Evolutionary conservation across 2,113 vertebrate genomes (phyloP), one percentile per base, ranked within the genome.

Genomic region (Dermatemys mawii): DNA sequence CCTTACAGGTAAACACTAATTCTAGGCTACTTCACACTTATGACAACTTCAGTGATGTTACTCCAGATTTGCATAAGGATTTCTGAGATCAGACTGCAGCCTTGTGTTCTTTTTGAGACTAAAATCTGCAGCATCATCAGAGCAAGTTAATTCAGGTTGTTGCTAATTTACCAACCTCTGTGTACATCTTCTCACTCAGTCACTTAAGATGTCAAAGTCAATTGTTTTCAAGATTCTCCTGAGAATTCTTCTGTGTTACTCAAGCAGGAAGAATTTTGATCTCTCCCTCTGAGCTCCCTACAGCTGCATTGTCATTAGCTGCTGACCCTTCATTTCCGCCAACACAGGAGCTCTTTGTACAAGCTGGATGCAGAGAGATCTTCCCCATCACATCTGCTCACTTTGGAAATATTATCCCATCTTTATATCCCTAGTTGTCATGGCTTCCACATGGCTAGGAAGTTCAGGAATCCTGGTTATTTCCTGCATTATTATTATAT

Each of bases 181-280:
- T n/a, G 70, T 96, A 80, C 55, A 8, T 79, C 82, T 87, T 93
- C 78, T 85, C 84, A 35, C 53, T 78, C 29, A 93, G 3, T 93
- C 88, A 92, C 93, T 90, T 93, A 94, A 91, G 87, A 96, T 89
- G 92, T 88, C 88, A 96, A 51, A 93, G 73, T 55, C 80, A 92
- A 90, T 6, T 92, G 90, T 91, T 76, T 38, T 95, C 41, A 87
- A 96, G 96, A 67, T 21, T 92, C 92, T 95, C 90, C 84, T 81
- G 24, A 84, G 92, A 88, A 75, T 44, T 75, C 41, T 75, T 14
- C 24, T 76, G 6, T 78, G 70, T 91, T 94, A 84, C 32, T 94
- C 84, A 60, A 81, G 84, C 80, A 90, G 90, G 93, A 90, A 86
- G 88, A 87, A n/a, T 84, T 84, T 63, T 83, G 93, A 86, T 89